phyloP scores from a whole-genome alignment of 2,888 invertebrate species.

The Callosobruchus maculatus region DNA sequence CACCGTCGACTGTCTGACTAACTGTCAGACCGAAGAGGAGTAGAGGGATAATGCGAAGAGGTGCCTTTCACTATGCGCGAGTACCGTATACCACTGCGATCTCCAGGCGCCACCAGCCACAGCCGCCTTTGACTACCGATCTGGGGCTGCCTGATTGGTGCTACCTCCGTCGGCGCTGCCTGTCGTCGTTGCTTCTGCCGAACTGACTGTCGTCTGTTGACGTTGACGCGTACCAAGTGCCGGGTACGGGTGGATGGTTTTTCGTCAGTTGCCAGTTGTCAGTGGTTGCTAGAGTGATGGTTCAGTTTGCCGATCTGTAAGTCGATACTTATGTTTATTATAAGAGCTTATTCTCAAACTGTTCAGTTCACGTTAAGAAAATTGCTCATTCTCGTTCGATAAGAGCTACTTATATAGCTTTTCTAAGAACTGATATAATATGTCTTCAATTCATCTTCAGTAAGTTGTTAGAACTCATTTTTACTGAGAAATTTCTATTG shows the following conservation, averaged over 20 bases:
- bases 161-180: neutral
- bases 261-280: neutral
- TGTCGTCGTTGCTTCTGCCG: neutral
- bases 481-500: too few relatives aligned
- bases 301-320: neutral
- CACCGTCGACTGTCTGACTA: too few relatives aligned
- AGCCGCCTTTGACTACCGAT: neutral
- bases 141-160: neutral
- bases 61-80: constrained; percentile 20
- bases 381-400: too few relatives aligned
- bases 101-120: neutral
- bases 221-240: neutral
- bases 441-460: too few relatives aligned
- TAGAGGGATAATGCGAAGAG: constrained; percentile 18
- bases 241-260: too few relatives aligned
- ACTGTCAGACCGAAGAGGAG: constrained; percentile 4
- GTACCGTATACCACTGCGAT: neutral
- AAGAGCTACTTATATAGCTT: too few relatives aligned
- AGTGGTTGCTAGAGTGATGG: neutral
- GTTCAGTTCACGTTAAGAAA: too few relatives aligned
- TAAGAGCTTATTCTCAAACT: neutral
- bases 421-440: too few relatives aligned
- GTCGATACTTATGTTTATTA: neutral
- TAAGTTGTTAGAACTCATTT: too few relatives aligned
- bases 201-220: neutral